Conservation (phyloP, 2,888 invertebrate species). For the Exocentrus adspersus region DNA sequence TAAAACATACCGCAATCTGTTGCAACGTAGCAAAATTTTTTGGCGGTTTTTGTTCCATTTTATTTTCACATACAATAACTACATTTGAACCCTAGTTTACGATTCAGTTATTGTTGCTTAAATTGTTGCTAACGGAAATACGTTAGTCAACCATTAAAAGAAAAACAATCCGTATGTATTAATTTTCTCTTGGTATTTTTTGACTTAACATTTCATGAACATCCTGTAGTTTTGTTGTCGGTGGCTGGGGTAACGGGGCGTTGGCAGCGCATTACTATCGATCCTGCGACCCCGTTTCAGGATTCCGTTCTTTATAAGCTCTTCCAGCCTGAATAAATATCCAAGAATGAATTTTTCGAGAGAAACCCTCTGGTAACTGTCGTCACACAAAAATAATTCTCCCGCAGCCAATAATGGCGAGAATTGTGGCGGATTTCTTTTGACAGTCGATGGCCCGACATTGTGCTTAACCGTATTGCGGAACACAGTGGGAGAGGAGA, state of each 20-base stretch:
- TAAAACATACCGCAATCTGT: too few relatives aligned
- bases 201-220: neutral
- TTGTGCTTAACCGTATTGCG: neutral
- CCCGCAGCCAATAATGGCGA: neutral
- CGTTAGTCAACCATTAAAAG: too few relatives aligned
- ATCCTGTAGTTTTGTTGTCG: conserved; percentile 14
- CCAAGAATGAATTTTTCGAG: conserved; percentile 15
- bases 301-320: conserved; percentile 40
- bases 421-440: neutral
- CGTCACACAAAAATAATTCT: neutral
- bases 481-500: neutral
- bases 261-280: conserved; percentile 51
- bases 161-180: too few relatives aligned
- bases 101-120: too few relatives aligned
- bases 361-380: too few relatives aligned
- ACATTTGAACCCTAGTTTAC: too few relatives aligned
- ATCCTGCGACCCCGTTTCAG: conserved; percentile 52
- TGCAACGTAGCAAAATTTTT: too few relatives aligned
- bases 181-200: too few relatives aligned
- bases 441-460: neutral
- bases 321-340: conserved; percentile 19
- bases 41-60: too few relatives aligned
- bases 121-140: too few relatives aligned
- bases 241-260: conserved; percentile 43
- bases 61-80: too few relatives aligned